Evolutionary conservation across 2,888 invertebrate genomes (phyloP), one percentile per base, ranked within the genome.

Genomic region (Laspeyria flexula): DNA sequence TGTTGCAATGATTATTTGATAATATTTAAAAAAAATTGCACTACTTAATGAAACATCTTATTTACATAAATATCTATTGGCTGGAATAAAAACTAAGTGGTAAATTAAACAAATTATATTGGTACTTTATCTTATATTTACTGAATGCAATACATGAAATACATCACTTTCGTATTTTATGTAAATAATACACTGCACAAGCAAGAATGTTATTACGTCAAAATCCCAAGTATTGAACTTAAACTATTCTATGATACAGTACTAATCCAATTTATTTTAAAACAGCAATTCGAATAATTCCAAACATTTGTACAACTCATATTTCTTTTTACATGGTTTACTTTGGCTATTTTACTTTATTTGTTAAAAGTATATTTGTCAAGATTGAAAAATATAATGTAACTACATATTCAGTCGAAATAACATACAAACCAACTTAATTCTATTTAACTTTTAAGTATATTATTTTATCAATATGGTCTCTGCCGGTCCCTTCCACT

Each of bases 401-500:
- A 25, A 12, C 25, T 25, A 25, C 7, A 13, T 25, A 48, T 56
- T 75, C 64, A 64, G 69, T 71, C 69, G 71, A 66, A 60, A 49
- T 60, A 55, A 54, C 60, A 59, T 71, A 70, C 38, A 60, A 61
- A 63, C 48, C 62, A 65, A 42, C 47, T 49, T 60, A 60, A 30
- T 43, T 43, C 15, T 38, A 50, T 44, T 37, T 29, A 37, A n/a
- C n/a, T 45, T 53, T 43, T 41, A 38, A 44, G 13, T 23, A 29
- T 43, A 13, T 38, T 44, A 49, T 66, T 11, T 38, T 44, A 49
- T 66, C 70, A 82, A 64, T 82, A 82, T 30, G 79, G 79, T 68
- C 76, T 67, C 58, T 76, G 76, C 40, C 76, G 93, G 88, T 74
- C 93, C 81, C 93, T 83, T 70, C 92, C 84, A 55, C 93, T 91